Evolutionary conservation across 2,888 invertebrate species (phyloP), one percentile per base, ranked within the genome.

Genomic region (Drosophila fungiperda): DNA sequence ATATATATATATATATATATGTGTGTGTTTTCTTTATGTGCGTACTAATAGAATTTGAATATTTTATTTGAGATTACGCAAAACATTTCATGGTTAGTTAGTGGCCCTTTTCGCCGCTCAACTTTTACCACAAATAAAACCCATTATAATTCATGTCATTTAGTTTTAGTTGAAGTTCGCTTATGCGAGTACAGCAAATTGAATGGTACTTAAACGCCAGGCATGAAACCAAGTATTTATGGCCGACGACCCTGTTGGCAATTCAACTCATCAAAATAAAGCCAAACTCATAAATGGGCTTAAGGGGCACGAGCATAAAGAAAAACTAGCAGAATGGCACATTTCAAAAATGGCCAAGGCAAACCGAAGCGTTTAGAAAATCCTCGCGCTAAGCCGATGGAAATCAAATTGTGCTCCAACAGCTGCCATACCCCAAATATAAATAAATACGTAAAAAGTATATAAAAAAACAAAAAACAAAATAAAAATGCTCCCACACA

Each of bases 401-500:
- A 82, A 82, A 82, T 80, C 78, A 82, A 82, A 80, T 75, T 82
- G 62, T 72, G 58, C 55, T 64, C 69, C 71, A 71, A 74, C 82
- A 82, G 74, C 77, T 77, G 81, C 59, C 63, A 45, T 59, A 36
- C 55, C 36, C 35, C 8, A 74, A 77, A 70, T 62, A 80, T 80
- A 79, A 73, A 77, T 80, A 79, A 71, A 74, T 68, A 71, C 68
- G 52, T 66, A 77, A 68, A 80, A 69, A 58, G 52, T 63, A 50
- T 48, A 26, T 2, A 26, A 26, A 26, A 26, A 26, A 26, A 26
- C 1, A 26, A 74, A 48, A 74, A 63, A 78, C n/a, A 32, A 48
- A 48, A 52, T 67, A 45, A 61, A 71, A 71, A 58, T 58, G 29
- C 35, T 58, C 33, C 11, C 26, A 50, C 50, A 53, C 53, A 53